phyloP scores from a whole-genome alignment of 1,140 invertebrate genomes.

The Camponotus vicinus region DNA sequence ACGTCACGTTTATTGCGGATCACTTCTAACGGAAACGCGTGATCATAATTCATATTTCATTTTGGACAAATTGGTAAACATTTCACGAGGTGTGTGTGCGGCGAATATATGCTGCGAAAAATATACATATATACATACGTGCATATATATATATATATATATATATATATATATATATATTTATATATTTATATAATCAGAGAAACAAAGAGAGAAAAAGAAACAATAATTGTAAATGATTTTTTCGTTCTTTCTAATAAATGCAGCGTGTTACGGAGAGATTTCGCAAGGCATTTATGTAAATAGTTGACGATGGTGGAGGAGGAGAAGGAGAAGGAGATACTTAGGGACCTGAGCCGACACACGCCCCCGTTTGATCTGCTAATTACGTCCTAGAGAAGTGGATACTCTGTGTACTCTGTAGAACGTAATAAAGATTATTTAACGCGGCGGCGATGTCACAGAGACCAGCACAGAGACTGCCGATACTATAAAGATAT shows the following conservation, averaged over 20 bases:
- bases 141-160: too few relatives aligned
- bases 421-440: conserved; percentile 63
- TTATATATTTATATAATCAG: neutral
- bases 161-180: too few relatives aligned
- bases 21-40: conserved; percentile 5
- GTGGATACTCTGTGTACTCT: conserved; percentile 20
- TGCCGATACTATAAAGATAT: conserved; percentile 77
- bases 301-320: conserved; percentile 71
- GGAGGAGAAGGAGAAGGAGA: conserved; percentile 59
- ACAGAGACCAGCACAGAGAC: conserved; percentile 78
- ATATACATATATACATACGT: neutral
- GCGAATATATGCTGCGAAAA: conserved; percentile 11
- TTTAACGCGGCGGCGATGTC: conserved; percentile 69
- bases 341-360: conserved; percentile 78
- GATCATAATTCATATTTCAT: conserved; percentile 56
- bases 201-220: neutral
- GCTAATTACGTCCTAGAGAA: conserved; percentile 47
- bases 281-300: conserved; percentile 71
- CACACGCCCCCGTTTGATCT: conserved; percentile 66
- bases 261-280: conserved; percentile 63
- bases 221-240: neutral
- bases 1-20: neutral
- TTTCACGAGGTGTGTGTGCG: neutral
- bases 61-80: conserved; percentile 36
- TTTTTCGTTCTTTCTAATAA: conserved; percentile 40